phyloP scores from a whole-genome alignment of 2,888 invertebrate genomes.

The Caenorhabditis becei region DNA sequence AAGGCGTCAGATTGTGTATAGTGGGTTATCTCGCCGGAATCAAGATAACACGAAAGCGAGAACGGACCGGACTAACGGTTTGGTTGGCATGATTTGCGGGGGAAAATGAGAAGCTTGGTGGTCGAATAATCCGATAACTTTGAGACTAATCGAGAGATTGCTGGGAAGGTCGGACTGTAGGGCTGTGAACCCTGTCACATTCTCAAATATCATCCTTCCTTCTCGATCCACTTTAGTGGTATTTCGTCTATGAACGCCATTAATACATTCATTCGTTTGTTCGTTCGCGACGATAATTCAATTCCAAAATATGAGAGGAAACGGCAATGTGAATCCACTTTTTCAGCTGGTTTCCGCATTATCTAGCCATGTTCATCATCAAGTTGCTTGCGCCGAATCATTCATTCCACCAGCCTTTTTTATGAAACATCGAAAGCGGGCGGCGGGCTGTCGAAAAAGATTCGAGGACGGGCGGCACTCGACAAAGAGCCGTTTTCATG shows the following conservation, averaged over 20 bases:
- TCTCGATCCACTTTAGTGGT: too few relatives aligned
- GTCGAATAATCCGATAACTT: slow-evolving; percentile 40
- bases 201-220: too few relatives aligned
- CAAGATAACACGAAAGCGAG: slow-evolving; percentile 31
- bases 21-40: slow-evolving; percentile 34
- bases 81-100: neutral
- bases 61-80: slow-evolving; percentile 22
- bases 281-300: neutral
- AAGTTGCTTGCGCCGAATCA: neutral
- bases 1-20: slow-evolving; percentile 50
- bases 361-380: slow-evolving; percentile 9
- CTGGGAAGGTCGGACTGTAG: neutral
- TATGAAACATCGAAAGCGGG: neutral
- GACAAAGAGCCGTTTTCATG: slow-evolving; percentile 31
- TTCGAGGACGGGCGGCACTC: slow-evolving; percentile 17
- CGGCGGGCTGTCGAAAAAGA: slow-evolving; percentile 14
- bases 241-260: slow-evolving; percentile 6
- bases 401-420: slow-evolving; percentile 1
- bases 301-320: neutral
- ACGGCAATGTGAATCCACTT: slow-evolving; percentile 2
- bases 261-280: too few relatives aligned
- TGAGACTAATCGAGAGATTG: slow-evolving; percentile 5
- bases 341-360: neutral
- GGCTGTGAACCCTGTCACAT: too few relatives aligned
- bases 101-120: neutral